These are phyloP conservation scores for Sebastes vulpes DNA, from an alignment of 2,797 vertebrate genomes.

Conservation along the genomic window DNA sequence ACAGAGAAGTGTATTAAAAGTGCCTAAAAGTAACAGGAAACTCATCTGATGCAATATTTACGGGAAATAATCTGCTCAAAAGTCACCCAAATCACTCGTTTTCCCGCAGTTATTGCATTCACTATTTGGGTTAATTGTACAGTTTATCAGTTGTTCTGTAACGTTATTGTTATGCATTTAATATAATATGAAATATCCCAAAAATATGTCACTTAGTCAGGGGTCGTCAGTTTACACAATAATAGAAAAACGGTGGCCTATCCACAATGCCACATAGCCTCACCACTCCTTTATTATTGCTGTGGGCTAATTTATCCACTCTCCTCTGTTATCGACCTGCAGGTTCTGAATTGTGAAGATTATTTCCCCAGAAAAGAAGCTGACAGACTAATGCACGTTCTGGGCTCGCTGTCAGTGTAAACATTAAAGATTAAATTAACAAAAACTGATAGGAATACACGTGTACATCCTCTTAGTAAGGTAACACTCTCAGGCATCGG, in stretches of 20 bases:
- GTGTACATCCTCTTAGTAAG: slow-evolving; percentile 31
- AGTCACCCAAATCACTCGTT: accelerated
- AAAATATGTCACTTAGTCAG: too few species aligned
- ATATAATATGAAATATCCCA: too few species aligned
- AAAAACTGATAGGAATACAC: slow-evolving; percentile 7
- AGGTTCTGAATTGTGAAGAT: neutral
- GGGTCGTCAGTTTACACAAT: too few species aligned
- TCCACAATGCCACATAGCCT: neutral
- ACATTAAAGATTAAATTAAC: slow-evolving; percentile 9
- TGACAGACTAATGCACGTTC: slow-evolving; percentile 20
- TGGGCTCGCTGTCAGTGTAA: neutral
- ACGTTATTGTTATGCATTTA: accelerated
- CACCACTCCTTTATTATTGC: neutral
- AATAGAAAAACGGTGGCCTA: too few species aligned
- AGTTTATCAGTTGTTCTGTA: too few species aligned
- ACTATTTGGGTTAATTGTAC: too few species aligned
- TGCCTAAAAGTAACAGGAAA: too few species aligned
- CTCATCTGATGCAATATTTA: too few species aligned
- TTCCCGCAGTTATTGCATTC: too few species aligned
- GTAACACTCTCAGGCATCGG: slow-evolving; percentile 14
- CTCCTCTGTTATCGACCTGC: neutral
- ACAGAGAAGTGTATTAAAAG: too few species aligned
- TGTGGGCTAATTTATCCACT: neutral
- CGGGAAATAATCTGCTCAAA: too few species aligned
- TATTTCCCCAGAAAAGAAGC: neutral